Percentiles rank a stretch among this genome's conserved stretches.
These are phyloP conservation scores for Mesembrinibis cayennensis DNA, from an alignment of 2,113 vertebrate species.

Conservation along the genomic window DNA sequence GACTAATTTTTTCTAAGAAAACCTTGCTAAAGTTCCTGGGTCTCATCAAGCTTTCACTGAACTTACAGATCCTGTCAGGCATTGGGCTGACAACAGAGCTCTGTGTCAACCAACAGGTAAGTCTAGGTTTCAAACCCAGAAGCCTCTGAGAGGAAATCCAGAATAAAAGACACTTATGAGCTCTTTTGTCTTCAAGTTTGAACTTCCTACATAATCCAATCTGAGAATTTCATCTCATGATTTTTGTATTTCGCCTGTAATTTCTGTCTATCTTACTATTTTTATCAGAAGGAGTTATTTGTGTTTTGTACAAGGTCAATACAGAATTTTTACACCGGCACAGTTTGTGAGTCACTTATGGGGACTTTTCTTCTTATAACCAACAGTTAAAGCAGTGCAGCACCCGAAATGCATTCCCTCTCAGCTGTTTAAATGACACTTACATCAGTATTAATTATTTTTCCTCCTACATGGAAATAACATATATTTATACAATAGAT, in stretches of 20 bases:
- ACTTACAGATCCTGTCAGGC: not conserved
- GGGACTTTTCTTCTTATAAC: not conserved
- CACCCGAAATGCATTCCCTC: not conserved
- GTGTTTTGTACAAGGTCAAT: not conserved
- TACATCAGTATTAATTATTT: not conserved
- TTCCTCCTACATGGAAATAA: not conserved
- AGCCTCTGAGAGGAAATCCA: not conserved
- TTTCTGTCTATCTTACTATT: not conserved
- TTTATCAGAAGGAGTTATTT: not conserved
- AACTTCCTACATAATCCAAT: not conserved
- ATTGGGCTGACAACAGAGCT: not conserved
- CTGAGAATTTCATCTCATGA: not conserved
- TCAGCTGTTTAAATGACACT: not conserved
- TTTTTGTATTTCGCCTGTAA: not conserved
- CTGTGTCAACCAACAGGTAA: not conserved
- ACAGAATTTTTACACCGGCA: not conserved
- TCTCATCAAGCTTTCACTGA: not conserved
- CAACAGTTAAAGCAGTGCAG: not conserved
- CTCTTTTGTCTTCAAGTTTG: not conserved
- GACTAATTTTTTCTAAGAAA: not conserved
- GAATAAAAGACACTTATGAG: not conserved
- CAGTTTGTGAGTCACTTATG: not conserved
- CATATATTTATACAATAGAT: not conserved
- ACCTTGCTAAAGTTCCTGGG: not conserved
- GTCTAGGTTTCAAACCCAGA: not conserved